Conservation (phyloP, 2,888 invertebrate species). For the Metopia argyrocephala region DNA sequence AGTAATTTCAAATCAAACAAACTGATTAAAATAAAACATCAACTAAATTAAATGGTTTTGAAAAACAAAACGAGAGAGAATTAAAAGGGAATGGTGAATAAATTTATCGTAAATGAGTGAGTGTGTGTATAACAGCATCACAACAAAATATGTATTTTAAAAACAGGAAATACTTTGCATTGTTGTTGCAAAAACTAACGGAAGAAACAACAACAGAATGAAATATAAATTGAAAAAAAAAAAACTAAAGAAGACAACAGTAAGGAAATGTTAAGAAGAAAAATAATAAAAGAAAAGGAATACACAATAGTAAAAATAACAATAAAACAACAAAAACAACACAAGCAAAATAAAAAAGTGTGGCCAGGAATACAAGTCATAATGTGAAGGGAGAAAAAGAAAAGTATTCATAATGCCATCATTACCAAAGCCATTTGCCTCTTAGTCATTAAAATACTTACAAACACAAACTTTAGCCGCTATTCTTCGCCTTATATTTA, state of each 20-base stretch:
- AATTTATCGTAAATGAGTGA: neutral
- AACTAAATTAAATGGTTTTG: neutral
- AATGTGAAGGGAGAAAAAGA: neutral
- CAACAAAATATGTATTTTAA: conserved; percentile 12
- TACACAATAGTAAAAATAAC: neutral
- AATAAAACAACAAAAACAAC: neutral
- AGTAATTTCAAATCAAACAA: neutral
- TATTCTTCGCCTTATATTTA: neutral
- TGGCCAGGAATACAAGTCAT: neutral
- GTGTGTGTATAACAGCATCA: neutral
- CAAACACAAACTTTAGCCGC: too few species aligned
- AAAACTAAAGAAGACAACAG: neutral
- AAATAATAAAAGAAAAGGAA: conserved; percentile 6
- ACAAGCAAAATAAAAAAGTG: conserved; percentile 33
- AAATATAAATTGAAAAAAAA: conserved; percentile 11
- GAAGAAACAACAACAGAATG: conserved; percentile 15
- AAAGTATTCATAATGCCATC: conserved; percentile 36
- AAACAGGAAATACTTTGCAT: conserved; percentile 28
- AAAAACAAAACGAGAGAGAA: neutral
- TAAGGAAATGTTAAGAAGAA: conserved; percentile 25
- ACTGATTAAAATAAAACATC: conserved; percentile 24
- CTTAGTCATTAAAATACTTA: neutral
- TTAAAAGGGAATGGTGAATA: neutral
- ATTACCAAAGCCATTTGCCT: conserved; percentile 40
- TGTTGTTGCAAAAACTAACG: conserved; percentile 27